These are phyloP conservation scores for Phalacrocorax aristotelis DNA, from an alignment of 2,113 vertebrate genomes.

Conservation along the genomic window DNA sequence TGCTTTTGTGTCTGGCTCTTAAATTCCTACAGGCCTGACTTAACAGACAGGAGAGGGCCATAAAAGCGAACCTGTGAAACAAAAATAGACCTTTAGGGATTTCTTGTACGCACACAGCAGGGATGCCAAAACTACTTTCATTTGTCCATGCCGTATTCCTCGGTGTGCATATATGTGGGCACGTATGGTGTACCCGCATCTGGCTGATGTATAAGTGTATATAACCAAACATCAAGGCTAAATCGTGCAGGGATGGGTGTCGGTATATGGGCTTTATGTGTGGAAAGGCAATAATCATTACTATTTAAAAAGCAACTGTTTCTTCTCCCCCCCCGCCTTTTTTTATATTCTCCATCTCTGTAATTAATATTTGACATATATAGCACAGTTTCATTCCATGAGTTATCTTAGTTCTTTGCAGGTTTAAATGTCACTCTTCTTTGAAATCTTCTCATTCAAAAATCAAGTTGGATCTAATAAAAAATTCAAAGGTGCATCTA, in stretches of 20 bases:
- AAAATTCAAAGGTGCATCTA: constrained; percentile 70
- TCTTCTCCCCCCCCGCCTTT: background rate
- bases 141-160: background rate
- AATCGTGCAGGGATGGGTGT: background rate
- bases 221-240: background rate
- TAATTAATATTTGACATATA: constrained; percentile 71
- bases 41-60: constrained; percentile 50
- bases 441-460: constrained; percentile 68
- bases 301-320: constrained; percentile 41
- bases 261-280: background rate
- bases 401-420: constrained; percentile 28
- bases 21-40: constrained; percentile 63
- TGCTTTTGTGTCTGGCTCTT: constrained; percentile 56
- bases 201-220: fast-evolving
- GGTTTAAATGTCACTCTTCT: constrained; percentile 67
- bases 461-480: constrained; percentile 69
- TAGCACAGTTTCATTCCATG: constrained; percentile 21
- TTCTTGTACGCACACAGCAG: background rate
- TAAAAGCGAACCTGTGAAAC: constrained; percentile 62
- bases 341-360: background rate
- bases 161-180: background rate
- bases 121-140: constrained; percentile 17
- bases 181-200: fast-evolving
- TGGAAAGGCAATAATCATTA: background rate
- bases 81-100: constrained; percentile 54